phyloP scores from a whole-genome alignment of 2,113 vertebrate genomes.

The Ranitomeya variabilis region DNA sequence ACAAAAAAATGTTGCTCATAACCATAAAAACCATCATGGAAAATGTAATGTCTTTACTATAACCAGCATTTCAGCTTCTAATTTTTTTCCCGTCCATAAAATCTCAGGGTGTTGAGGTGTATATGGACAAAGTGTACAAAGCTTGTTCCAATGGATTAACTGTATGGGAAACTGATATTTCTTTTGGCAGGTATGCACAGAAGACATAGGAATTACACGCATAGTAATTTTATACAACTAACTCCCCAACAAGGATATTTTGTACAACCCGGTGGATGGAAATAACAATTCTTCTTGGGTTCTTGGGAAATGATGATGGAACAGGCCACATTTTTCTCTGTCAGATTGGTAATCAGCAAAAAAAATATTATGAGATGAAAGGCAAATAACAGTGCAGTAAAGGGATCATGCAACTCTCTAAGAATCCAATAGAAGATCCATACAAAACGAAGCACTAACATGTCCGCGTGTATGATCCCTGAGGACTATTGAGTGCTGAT shows the following conservation, averaged over 20 bases:
- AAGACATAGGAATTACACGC: neutral
- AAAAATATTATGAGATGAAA: too few relatives aligned
- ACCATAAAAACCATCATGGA: slow-evolving; percentile 18
- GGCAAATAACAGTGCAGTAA: too few relatives aligned
- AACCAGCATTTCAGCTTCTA: slow-evolving; percentile 7
- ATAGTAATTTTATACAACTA: neutral
- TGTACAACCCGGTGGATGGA: neutral
- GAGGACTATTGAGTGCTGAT: too few relatives aligned
- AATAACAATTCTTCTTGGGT: neutral
- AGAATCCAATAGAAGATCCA: too few relatives aligned
- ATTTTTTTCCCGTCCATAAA: neutral
- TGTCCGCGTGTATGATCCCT: too few relatives aligned
- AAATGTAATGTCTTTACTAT: slow-evolving; percentile 17
- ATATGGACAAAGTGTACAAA: slow-evolving; percentile 20
- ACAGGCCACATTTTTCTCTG: too few relatives aligned
- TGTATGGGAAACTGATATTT: neutral
- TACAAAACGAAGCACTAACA: too few relatives aligned
- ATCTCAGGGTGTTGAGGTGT: slow-evolving; percentile 12
- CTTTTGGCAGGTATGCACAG: neutral
- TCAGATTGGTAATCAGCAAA: too few relatives aligned
- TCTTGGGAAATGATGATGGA: too few relatives aligned
- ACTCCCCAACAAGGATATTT: too few relatives aligned
- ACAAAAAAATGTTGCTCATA: slow-evolving; percentile 28
- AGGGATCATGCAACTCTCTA: too few relatives aligned
- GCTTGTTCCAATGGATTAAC: slow-evolving; percentile 2